Percentiles rank a stretch among this genome's conserved stretches.
Conservation (phyloP, 2,888 invertebrate species). For the Caenorhabditis imperialis region DNA sequence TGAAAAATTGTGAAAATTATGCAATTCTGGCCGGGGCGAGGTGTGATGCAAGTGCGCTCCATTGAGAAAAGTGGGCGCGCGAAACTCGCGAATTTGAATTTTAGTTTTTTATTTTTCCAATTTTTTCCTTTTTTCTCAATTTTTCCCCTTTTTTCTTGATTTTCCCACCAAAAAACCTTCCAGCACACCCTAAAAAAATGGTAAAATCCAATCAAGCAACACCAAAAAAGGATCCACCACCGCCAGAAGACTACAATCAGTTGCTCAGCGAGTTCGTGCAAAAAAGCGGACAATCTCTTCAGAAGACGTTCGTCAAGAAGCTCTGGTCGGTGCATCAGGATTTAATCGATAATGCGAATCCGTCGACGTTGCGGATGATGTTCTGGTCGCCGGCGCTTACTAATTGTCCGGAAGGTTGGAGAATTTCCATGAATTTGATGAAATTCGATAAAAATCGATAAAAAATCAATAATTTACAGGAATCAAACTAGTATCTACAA, state of each 20-base stretch:
- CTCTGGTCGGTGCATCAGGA: slow-evolving; percentile 45
- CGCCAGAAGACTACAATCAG: slow-evolving; percentile 22
- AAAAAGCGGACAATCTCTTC: slow-evolving; percentile 21
- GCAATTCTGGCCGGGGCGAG: slow-evolving; percentile 20
- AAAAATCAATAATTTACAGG: slow-evolving; percentile 6
- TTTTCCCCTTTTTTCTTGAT: background rate
- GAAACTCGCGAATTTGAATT: slow-evolving; percentile 1
- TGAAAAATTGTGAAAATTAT: slow-evolving; percentile 15
- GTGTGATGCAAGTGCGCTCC: slow-evolving; percentile 18
- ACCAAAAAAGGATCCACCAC: slow-evolving; percentile 22
- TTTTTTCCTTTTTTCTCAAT: background rate
- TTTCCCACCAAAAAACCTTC: background rate
- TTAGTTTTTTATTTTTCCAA: slow-evolving; percentile 1
- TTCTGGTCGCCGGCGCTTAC: slow-evolving; percentile 25
- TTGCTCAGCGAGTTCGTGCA: slow-evolving; percentile 18
- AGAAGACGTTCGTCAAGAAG: slow-evolving; percentile 48
- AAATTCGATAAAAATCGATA: too few relatives aligned
- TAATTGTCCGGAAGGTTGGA: slow-evolving; percentile 24
- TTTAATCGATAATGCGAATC: slow-evolving; percentile 20
- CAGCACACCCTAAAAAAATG: slow-evolving; percentile 7
- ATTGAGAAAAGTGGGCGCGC: slow-evolving; percentile 11
- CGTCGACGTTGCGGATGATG: slow-evolving; percentile 27
- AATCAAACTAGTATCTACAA: slow-evolving; percentile 25
- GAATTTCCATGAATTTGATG: too few relatives aligned
- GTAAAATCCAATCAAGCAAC: slow-evolving; percentile 25